A percentile compares a stretch with the other conserved stretches of the same genome.
Conservation (phyloP, 2,888 invertebrate species). For the Noctua pronuba region DNA sequence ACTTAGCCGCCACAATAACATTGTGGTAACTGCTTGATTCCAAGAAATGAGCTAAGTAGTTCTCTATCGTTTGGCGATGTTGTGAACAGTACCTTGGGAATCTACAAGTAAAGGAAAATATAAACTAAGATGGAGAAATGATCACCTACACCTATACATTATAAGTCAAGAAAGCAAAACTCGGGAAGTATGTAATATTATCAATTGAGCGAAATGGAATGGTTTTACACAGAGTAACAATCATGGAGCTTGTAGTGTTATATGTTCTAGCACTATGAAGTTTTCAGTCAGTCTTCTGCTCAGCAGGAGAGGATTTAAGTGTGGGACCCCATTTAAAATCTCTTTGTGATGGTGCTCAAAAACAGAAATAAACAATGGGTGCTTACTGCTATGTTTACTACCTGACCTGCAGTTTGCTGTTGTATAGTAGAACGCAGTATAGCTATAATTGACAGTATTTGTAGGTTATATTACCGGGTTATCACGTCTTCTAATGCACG, state of each 20-base stretch:
- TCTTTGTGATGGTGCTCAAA: background rate
- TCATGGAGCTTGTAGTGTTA: background rate
- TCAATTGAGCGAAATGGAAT: background rate
- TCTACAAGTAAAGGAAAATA: conserved; percentile 54
- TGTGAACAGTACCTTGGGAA: conserved; percentile 85
- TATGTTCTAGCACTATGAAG: background rate
- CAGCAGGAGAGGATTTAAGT: background rate
- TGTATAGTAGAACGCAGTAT: background rate
- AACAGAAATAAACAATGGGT: background rate
- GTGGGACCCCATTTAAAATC: background rate
- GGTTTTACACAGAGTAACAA: too few species aligned
- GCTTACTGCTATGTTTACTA: background rate
- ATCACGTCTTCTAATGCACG: conserved; percentile 78
- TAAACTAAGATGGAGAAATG: background rate
- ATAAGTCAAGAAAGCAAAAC: background rate
- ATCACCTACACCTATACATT: background rate
- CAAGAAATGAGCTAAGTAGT: conserved; percentile 76
- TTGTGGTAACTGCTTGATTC: conserved; percentile 76
- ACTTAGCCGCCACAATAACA: conserved; percentile 85
- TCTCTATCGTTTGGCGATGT: conserved; percentile 80
- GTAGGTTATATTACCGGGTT: conserved; percentile 84
- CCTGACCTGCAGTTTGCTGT: background rate
- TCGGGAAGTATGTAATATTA: background rate
- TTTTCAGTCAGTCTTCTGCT: too few species aligned
- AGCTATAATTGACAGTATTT: background rate